Conservation (phyloP, 1,140 invertebrate species). For the Drosophila subpulchrella region DNA sequence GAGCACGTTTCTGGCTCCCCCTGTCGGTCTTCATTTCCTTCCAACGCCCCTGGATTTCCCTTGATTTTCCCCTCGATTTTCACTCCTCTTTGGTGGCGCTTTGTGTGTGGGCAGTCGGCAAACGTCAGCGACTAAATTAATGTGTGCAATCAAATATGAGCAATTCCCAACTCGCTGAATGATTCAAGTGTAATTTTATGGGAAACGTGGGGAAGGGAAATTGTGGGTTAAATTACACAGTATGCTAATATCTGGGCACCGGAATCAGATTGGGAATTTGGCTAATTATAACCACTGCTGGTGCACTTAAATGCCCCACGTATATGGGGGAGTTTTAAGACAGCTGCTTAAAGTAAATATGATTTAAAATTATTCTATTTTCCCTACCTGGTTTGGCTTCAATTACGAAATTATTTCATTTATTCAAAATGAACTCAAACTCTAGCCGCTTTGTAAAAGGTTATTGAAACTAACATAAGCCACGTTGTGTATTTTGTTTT, state of each 20-base stretch:
- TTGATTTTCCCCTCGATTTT: neutral
- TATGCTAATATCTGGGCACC: slow-evolving; percentile 12
- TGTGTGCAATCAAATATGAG: slow-evolving; percentile 66
- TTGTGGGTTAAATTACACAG: slow-evolving; percentile 24
- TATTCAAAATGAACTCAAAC: too few relatives aligned
- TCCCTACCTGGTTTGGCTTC: too few relatives aligned
- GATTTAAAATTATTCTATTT: too few relatives aligned
- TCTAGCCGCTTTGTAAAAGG: too few relatives aligned
- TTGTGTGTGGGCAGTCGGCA: slow-evolving; percentile 55
- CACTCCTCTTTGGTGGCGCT: slow-evolving; percentile 14
- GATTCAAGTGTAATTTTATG: slow-evolving; percentile 43
- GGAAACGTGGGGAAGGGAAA: neutral
- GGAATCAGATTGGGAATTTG: slow-evolving; percentile 11
- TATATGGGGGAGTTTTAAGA: too few relatives aligned
- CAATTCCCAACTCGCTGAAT: slow-evolving; percentile 50
- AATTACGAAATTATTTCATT: too few relatives aligned
- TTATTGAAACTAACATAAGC: neutral
- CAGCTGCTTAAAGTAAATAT: too few relatives aligned
- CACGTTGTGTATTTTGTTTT: neutral
- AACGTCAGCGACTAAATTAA: slow-evolving; percentile 51
- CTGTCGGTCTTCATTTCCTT: neutral
- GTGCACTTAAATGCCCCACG: neutral
- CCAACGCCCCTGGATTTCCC: neutral
- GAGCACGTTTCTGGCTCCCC: slow-evolving; percentile 51
- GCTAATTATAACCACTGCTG: slow-evolving; percentile 28